Evolutionary conservation across 2,797 vertebrate species (phyloP), one percentile per base, ranked within the genome.

Genomic region (Melanotaenia pygmaea): DNA sequence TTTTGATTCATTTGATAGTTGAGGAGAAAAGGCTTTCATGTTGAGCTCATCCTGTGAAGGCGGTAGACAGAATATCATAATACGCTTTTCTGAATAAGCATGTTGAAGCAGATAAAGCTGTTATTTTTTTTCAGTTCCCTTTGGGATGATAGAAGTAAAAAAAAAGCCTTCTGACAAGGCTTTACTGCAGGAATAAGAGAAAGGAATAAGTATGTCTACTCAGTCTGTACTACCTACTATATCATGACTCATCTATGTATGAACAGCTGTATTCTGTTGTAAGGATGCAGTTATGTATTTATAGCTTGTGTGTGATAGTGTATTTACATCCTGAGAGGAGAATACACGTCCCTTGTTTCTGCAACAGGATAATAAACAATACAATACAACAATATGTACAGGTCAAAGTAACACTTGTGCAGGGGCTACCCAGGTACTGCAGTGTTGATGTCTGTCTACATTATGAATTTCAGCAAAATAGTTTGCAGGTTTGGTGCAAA

Each of bases 41-140:
- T 57, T 35, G 30, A 26, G 35, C 59, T 1, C 22, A 65, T 76
- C 61, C 76, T 78, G 63, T 80, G 30, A 69, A 63, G 63, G 72
- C 34, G 50, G 37, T 40, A 1, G 14, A 37, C 54, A 78, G 45
- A n/a, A 22, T 22, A 53, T 32, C 37, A 64, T 1, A 53, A 58
- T 59, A 20, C 59, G 30, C 30, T 34, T 54, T 59, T 38, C 30
- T 70, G 54, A 60, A 56, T 62, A 54, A 61, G 35, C 18, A 28
- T n/a, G 56, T 14, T 40, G 18, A 6, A 45, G n/a, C 40, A 14
- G 12, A 57, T 10, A 10, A 5, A 20, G 32, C 47, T 65, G 65
- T 61, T 58, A 12, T 18, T 57, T 9, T 32, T 30, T 1, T 10
- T 18, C 12, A 30, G 9, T 57, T 28, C 16, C 16, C 3, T 57